These are phyloP conservation scores for Leptonema lineaticorne DNA, from an alignment of 1,140 invertebrate genomes.

Conservation along the genomic window DNA sequence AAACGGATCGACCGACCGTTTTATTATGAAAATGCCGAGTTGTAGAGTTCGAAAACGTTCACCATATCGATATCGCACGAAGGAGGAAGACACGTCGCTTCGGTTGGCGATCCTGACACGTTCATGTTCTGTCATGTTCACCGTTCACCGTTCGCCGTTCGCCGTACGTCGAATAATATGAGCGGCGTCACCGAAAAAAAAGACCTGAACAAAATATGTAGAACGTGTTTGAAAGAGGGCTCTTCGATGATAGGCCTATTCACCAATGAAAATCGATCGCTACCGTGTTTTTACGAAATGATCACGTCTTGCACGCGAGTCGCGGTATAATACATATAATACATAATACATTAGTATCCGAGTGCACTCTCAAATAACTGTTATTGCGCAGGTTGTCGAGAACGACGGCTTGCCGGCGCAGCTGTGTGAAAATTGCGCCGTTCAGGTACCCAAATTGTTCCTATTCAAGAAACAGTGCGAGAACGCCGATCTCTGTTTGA, in stretches of 20 bases:
- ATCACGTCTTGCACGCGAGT: constrained; percentile 11
- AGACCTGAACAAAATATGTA: neutral
- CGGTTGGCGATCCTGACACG: too few relatives aligned
- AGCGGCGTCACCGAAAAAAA: neutral
- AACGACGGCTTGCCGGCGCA: constrained; percentile 24
- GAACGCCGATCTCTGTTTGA: constrained; percentile 5
- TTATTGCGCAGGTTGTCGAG: constrained; percentile 16
- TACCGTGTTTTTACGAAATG: neutral
- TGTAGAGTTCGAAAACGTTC: too few relatives aligned
- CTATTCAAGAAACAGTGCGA: constrained; percentile 19
- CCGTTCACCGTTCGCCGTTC: too few relatives aligned
- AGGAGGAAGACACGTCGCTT: too few relatives aligned
- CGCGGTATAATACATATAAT: neutral
- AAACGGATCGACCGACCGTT: too few relatives aligned
- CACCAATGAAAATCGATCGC: neutral
- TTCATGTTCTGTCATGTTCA: too few relatives aligned
- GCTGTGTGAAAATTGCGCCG: constrained; percentile 22
- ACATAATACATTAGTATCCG: neutral
- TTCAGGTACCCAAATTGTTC: constrained; percentile 8
- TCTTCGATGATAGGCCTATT: constrained; percentile 5
- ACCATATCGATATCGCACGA: too few relatives aligned
- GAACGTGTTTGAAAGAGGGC: constrained; percentile 5
- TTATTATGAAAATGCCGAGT: too few relatives aligned
- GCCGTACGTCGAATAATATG: too few relatives aligned
- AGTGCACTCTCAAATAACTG: neutral